Base-by-base conservation (phyloP, 2,888 invertebrate species). In the Sarcophaga caerulescens region DNA sequence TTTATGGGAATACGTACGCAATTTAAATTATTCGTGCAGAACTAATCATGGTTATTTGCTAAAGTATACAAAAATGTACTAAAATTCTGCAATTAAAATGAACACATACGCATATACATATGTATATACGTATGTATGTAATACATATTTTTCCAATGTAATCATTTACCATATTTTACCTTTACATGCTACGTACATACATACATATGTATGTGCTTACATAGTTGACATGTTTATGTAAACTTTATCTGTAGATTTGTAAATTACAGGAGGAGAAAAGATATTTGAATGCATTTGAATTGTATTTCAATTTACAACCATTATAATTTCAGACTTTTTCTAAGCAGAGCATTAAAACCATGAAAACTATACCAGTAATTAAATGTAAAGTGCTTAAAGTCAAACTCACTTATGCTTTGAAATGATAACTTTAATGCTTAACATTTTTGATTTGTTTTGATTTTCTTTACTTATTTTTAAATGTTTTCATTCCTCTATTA, bases 21-120 rank as follows among this genome's bases (percentile, higher is more conserved):
- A 78, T 89, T 87, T 89, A 85, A 87, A 87, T 88, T 87, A 85
- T 88, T 89, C 88, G 87, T 89, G 89, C 88, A 88, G 88, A 88
- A 88, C 89, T 89, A 89, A 89, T 89, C 88, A 87, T 87, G 81
- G 87, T 88, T 87, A 89, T 88, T 87, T 88, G 87, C 81, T 78
- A 80, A 79, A 84, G 84, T 75, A 78, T 66, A 81, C 78, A 71
- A 52, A 81, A 84, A 84, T 74, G 65, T 82, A 86, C 52, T 81
- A 75, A 86, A 84, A 86, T 86, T 86, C 78, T 75, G 84, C 86
- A 86, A 86, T 86, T 86, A 86, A 84, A 84, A 84, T 66, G 52
- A 65, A 62, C 45, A 70, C 23, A 73, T 23, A 74, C 14, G 60
- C 44, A 21, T 10, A 60, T 17, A 47, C 52, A 52, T 65, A 57